A percentile compares a stretch with the other conserved stretches of the same genome.
Conservation (phyloP, 2,888 invertebrate species). For the Acleris laterana region DNA sequence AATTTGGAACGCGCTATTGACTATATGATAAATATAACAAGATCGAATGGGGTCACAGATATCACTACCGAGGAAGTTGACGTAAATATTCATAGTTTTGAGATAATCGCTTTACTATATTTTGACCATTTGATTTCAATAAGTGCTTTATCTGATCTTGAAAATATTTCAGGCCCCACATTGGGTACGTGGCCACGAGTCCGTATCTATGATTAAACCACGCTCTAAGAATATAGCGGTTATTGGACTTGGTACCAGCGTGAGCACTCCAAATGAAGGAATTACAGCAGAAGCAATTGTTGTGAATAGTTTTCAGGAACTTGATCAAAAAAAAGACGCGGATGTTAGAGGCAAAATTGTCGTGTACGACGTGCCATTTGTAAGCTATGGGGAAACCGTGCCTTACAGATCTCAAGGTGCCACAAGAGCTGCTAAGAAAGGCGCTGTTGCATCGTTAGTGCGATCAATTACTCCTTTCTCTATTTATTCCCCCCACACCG, state of each 20-base stretch:
- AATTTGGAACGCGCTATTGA: constrained; percentile 87
- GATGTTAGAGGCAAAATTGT: constrained; percentile 89
- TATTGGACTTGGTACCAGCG: constrained; percentile 87
- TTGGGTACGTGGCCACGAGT: constrained; percentile 86
- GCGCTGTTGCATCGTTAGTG: constrained; percentile 89
- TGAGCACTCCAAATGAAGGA: constrained; percentile 87
- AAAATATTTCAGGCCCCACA: constrained; percentile 61
- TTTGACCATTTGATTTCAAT: too few species aligned
- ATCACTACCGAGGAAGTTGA: constrained; percentile 88
- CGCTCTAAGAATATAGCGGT: constrained; percentile 84
- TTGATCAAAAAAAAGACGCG: constrained; percentile 73
- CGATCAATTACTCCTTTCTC: constrained; percentile 91
- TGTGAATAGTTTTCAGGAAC: constrained; percentile 87
- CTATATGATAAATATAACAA: constrained; percentile 79
- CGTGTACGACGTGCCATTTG: constrained; percentile 87
- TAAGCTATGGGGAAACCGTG: constrained; percentile 87
- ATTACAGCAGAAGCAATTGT: constrained; percentile 89
- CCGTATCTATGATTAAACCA: constrained; percentile 85
- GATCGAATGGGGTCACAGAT: constrained; percentile 64
- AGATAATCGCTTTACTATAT: too few species aligned
- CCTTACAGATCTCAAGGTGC: constrained; percentile 87
- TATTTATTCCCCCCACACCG: constrained; percentile 90
- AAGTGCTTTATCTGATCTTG: too few species aligned
- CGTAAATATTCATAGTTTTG: constrained; percentile 46
- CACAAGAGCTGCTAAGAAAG: constrained; percentile 86